Conservation (phyloP, 2,797 vertebrate species). For the Sebastes minor region DNA sequence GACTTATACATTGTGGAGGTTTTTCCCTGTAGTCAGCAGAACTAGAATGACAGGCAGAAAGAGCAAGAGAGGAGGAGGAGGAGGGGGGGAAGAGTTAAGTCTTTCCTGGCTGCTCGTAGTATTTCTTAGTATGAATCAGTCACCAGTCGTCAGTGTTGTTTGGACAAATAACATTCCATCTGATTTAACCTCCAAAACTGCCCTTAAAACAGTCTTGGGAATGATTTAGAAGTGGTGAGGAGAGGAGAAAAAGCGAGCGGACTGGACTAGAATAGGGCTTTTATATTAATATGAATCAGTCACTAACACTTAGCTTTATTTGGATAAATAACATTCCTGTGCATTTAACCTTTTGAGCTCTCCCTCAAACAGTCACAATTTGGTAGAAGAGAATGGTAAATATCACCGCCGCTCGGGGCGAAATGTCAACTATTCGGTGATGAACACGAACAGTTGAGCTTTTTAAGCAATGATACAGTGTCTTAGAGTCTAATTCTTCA, state of each 20-base stretch:
- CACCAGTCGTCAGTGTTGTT: slow-evolving; percentile 59
- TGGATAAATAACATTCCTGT: slow-evolving; percentile 41
- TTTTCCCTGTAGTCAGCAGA: slow-evolving; percentile 73
- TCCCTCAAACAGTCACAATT: background rate
- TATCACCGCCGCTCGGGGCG: background rate
- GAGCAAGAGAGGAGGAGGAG: background rate
- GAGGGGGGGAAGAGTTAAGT: slow-evolving; percentile 16
- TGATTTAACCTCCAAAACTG: slow-evolving; percentile 56
- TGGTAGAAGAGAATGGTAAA: background rate
- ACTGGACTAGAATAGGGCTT: slow-evolving; percentile 19
- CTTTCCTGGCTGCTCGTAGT: slow-evolving; percentile 62
- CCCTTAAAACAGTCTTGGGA: slow-evolving; percentile 38
- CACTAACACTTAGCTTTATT: slow-evolving; percentile 33
- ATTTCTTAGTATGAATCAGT: slow-evolving; percentile 67
- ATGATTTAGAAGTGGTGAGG: slow-evolving; percentile 39
- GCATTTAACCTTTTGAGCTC: slow-evolving; percentile 14
- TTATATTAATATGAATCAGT: slow-evolving; percentile 40
- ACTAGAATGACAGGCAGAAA: slow-evolving; percentile 49
- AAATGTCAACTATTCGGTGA: background rate
- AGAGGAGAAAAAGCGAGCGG: background rate
- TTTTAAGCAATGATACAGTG: background rate
- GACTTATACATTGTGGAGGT: slow-evolving; percentile 66
- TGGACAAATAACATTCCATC: slow-evolving; percentile 70
- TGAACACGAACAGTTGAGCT: background rate
- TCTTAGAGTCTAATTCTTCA: background rate